phyloP scores from a whole-genome alignment of 2,888 invertebrate species.

The Phaedon cochleariae region DNA sequence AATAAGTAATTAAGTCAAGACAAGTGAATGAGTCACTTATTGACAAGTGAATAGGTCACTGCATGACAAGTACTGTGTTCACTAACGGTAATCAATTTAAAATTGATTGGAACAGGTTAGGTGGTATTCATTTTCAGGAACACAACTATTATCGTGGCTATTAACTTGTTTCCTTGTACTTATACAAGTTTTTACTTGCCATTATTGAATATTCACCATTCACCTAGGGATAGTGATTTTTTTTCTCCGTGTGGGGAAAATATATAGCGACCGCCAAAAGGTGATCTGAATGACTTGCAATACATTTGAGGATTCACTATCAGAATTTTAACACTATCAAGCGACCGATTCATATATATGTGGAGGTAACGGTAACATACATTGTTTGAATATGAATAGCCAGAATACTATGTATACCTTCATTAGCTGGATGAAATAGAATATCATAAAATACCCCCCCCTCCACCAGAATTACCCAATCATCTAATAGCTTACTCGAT shows the following conservation, averaged over 20 bases:
- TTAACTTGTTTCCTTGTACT: too few relatives aligned
- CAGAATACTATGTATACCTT: background rate
- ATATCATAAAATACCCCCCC: background rate
- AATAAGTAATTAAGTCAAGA: too few relatives aligned
- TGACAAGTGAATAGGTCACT: too few relatives aligned
- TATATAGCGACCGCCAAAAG: background rate
- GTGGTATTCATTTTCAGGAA: too few relatives aligned
- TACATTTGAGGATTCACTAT: too few relatives aligned
- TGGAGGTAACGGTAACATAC: background rate
- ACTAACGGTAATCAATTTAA: too few relatives aligned
- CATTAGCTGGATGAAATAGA: background rate
- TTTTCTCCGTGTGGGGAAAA: background rate
- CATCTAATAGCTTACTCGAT: background rate
- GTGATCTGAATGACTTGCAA: background rate
- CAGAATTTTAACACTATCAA: background rate
- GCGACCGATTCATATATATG: background rate
- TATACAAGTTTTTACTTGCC: too few relatives aligned
- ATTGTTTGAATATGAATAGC: background rate
- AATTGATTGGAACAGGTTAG: too few relatives aligned
- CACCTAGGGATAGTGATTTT: background rate
- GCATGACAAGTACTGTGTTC: too few relatives aligned
- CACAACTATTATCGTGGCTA: too few relatives aligned
- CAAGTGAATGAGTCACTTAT: too few relatives aligned
- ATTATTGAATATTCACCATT: too few relatives aligned
- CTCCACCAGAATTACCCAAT: background rate